Evolutionary conservation across 2,797 vertebrate species (phyloP), one percentile per base, ranked within the genome.

Genomic region (Acanthurus tractus): DNA sequence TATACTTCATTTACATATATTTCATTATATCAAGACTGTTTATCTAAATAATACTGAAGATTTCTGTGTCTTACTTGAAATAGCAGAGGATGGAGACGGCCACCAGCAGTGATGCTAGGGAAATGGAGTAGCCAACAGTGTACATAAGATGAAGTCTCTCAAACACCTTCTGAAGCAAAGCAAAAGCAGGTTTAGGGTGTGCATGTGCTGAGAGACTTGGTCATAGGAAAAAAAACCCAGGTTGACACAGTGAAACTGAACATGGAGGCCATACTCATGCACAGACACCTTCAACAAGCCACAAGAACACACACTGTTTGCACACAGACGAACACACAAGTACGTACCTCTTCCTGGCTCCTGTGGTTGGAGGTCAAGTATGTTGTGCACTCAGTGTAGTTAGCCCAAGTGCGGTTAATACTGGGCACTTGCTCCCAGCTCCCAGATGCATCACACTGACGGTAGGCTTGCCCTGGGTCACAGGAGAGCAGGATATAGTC

Each of bases 371-470:
- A 92, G 53, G 91, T 94, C 79, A 97, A 90, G 91, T 96, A 96
- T 46, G 93, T 82, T 36, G 96, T 96, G 44, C 97, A 98, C 74
- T 98, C 97, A 0, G 94, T 96, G 93, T 98, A 98, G 83, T 98
- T 98, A 25, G 97, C 97, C 97, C 97, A 98, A 8, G 97, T 98
- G 74, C 95, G 96, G 92, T 98, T 98, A 83, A 94, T 82, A 67
- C 93, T 94, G 50, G 93, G 78, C 11, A 96, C 96, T 88, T 95
- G 78, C 77, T 96, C 95, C 97, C 97, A 98, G 63, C 74, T 94
- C 14, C 97, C 97, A 0, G 87, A 82, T 0, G 84, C 56, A 0
- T 96, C 95, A 87, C 97, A 98, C 79, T 92, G 94, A 66, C 97
- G 94, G 86, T 97, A 96, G 38, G 97, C 97, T 0, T 81, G 93